Percentiles rank a stretch among this genome's conserved stretches.
Conservation (phyloP, 2,888 invertebrate species). For the Parnassius orleans region DNA sequence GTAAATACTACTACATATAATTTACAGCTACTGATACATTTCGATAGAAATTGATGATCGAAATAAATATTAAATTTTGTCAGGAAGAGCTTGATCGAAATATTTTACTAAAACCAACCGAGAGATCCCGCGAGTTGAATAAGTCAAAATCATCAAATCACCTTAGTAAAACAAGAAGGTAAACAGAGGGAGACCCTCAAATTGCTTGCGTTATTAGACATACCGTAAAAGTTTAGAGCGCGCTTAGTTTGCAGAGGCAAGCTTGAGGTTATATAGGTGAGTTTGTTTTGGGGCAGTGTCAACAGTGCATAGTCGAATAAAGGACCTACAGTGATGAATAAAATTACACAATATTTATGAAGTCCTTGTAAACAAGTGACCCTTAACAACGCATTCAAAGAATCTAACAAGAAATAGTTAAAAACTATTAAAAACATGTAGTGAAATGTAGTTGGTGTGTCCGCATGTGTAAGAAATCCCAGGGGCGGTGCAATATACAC, state of each 20-base stretch:
- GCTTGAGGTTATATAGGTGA: constrained; percentile 63
- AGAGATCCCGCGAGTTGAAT: constrained; percentile 55
- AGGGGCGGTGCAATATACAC: constrained; percentile 56
- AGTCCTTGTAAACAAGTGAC: not conserved
- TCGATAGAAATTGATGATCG: too few relatives aligned
- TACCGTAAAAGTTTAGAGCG: constrained; percentile 77
- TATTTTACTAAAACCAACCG: constrained; percentile 28
- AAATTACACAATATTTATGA: constrained; percentile 34
- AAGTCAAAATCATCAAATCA: constrained; percentile 80
- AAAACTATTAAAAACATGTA: too few relatives aligned
- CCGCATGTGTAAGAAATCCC: constrained; percentile 44
- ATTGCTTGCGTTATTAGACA: constrained; percentile 77
- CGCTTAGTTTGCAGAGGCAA: constrained; percentile 74
- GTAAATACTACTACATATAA: too few relatives aligned
- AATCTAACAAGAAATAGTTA: too few relatives aligned
- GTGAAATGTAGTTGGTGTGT: constrained; percentile 1
- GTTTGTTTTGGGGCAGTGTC: constrained; percentile 71
- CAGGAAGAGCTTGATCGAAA: constrained; percentile 17
- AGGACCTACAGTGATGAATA: constrained; percentile 41
- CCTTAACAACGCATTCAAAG: not conserved
- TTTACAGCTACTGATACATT: too few relatives aligned
- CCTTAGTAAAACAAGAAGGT: constrained; percentile 71
- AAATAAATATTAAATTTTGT: constrained; percentile 13
- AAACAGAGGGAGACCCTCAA: constrained; percentile 75
- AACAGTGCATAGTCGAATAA: constrained; percentile 55